Percentiles rank a stretch among this genome's conserved stretches.
phyloP scores from a whole-genome alignment of 2,113 vertebrate genomes.

The Glareola pratincola region DNA sequence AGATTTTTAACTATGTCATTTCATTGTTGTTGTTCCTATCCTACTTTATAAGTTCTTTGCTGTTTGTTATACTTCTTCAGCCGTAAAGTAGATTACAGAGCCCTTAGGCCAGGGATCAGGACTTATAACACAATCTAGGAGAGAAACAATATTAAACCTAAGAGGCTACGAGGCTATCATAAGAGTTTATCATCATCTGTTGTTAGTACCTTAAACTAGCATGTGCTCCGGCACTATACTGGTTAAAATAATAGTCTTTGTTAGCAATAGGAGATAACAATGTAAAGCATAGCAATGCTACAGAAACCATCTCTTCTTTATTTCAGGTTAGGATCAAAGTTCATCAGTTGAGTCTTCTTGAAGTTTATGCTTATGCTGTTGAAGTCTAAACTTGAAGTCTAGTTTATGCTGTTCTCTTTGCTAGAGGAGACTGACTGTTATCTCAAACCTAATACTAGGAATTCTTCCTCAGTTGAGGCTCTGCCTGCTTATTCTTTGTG shows the following conservation, averaged over 20 bases:
- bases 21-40: neutral
- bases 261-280: neutral
- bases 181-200: neutral
- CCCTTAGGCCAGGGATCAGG: neutral
- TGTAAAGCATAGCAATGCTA: neutral
- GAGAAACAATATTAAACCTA: neutral
- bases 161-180: neutral
- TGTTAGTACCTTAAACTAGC: neutral
- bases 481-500: neutral
- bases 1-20: neutral
- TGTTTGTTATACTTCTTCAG: neutral
- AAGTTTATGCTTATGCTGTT: no score
- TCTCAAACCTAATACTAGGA: neutral
- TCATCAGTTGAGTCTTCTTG: neutral
- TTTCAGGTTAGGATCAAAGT: neutral
- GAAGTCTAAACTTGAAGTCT: no score
- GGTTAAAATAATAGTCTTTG: neutral
- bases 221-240: neutral
- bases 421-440: neutral
- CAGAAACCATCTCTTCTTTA: neutral
- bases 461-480: neutral
- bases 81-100: neutral
- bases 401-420: neutral
- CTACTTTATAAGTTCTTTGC: neutral
- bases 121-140: neutral